Evolutionary conservation across 2,888 invertebrate species (phyloP).

Genomic region (Hirtodrosophila alboralis): DNA sequence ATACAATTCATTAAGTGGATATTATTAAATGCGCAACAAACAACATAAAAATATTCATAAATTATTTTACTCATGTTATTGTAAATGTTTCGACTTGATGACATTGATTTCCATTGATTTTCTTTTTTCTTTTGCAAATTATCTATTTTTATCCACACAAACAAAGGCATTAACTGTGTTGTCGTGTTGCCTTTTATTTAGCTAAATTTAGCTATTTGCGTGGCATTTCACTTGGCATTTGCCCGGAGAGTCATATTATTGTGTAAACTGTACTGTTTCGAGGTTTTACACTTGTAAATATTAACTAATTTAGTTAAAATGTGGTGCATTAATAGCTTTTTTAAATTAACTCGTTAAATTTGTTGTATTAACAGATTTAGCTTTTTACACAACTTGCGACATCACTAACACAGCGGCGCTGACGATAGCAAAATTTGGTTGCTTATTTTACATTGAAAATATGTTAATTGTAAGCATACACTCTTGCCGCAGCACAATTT

Average conservation of each 20-base stretch:
- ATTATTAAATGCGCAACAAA: constrained; percentile 26
- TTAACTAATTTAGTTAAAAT: neutral
- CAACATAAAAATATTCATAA: constrained; percentile 13
- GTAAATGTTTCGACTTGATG: constrained; percentile 24
- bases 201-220: constrained; percentile 6
- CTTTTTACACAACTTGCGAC: constrained; percentile 28
- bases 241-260: neutral
- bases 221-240: constrained; percentile 3
- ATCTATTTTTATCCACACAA: constrained; percentile 50
- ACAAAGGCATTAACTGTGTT: constrained; percentile 23
- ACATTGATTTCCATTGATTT: constrained; percentile 43
- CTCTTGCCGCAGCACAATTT: constrained; percentile 15
- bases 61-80: constrained; percentile 11
- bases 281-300: neutral
- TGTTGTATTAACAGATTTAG: constrained; percentile 8
- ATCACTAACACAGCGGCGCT: constrained; percentile 55
- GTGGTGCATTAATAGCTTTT: neutral
- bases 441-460: constrained; percentile 6
- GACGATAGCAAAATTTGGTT: constrained; percentile 54
- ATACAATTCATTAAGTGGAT: constrained; percentile 22
- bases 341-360: neutral
- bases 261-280: neutral
- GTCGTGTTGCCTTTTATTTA: constrained; percentile 13
- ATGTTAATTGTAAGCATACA: constrained; percentile 6
- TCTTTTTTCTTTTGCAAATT: constrained; percentile 41